phyloP scores from a whole-genome alignment of 1,140 invertebrate species.

The Portunus trituberculatus region DNA sequence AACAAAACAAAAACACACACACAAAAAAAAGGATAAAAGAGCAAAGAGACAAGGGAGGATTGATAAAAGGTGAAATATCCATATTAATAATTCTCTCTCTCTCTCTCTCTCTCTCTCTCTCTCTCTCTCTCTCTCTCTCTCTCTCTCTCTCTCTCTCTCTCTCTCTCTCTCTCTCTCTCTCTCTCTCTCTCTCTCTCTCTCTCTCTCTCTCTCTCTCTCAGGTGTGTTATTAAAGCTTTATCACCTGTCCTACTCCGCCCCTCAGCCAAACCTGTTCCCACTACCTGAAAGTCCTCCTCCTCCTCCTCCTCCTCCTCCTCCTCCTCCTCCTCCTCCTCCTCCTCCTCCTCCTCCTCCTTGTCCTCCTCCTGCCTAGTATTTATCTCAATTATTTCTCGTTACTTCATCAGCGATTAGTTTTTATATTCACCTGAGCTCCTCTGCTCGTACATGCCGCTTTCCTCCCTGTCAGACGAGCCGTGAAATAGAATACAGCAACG shows the following conservation, averaged over 20 bases:
- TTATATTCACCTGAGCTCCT: too few species aligned
- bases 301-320: not conserved
- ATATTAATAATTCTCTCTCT: not conserved
- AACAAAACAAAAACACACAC: not conserved
- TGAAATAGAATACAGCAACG: too few species aligned
- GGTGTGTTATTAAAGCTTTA: not conserved
- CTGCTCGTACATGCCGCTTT: too few species aligned
- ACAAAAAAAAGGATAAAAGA: not conserved
- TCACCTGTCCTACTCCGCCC: too few species aligned
- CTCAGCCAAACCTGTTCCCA: not conserved
- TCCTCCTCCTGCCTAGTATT: not conserved
- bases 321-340: not conserved
- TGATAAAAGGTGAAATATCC: too few species aligned
- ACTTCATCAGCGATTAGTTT: too few species aligned
- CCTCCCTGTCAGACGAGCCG: too few species aligned
- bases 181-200: not conserved
- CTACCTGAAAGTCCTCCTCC: not conserved
- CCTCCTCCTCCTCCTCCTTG: not conserved
- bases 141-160: conserved; percentile 41
- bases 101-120: conserved; percentile 39
- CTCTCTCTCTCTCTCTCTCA: conserved; percentile 18
- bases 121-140: conserved; percentile 37
- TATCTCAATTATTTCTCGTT: too few species aligned
- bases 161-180: not conserved
- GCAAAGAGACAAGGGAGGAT: not conserved